These are phyloP conservation scores for Oscheius sp. DNA, from an alignment of 2,888 invertebrate species.

Conservation along the genomic window DNA sequence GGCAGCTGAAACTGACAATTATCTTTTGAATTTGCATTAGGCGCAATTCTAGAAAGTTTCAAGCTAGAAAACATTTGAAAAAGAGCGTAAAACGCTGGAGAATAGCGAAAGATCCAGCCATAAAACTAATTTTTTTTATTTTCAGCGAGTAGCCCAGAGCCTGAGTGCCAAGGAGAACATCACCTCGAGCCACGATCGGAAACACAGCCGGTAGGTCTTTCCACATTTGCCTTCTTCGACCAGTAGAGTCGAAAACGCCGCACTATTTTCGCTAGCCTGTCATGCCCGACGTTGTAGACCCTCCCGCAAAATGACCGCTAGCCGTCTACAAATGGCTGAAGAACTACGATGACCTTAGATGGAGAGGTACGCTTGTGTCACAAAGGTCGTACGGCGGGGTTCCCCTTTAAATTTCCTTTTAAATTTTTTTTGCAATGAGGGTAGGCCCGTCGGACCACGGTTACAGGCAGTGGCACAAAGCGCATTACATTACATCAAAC, in stretches of 20 bases:
- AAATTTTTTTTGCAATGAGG: conserved; percentile 1
- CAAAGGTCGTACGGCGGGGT: conserved; percentile 8
- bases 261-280: conserved; percentile 1
- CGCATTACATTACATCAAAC: conserved; percentile 8
- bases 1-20: no score
- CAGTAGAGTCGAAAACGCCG: background rate
- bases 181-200: background rate
- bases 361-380: conserved; percentile 40
- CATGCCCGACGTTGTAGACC: conserved; percentile 36
- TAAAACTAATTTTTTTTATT: no score
- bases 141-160: conserved; percentile 15
- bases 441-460: conserved; percentile 21
- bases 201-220: conserved; percentile 23
- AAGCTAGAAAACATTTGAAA: no score
- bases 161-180: conserved; percentile 19
- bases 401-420: background rate
- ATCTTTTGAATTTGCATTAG: no score
- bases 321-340: conserved; percentile 11
- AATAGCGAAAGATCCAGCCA: no score
- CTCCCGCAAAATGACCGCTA: conserved; percentile 23
- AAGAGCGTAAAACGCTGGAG: no score
- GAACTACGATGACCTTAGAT: background rate
- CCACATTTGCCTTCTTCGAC: background rate
- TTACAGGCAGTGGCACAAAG: conserved; percentile 35
- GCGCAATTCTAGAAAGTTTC: no score